Evolutionary conservation across 2,113 vertebrate species (phyloP).

Genomic region (Macrotus californicus): DNA sequence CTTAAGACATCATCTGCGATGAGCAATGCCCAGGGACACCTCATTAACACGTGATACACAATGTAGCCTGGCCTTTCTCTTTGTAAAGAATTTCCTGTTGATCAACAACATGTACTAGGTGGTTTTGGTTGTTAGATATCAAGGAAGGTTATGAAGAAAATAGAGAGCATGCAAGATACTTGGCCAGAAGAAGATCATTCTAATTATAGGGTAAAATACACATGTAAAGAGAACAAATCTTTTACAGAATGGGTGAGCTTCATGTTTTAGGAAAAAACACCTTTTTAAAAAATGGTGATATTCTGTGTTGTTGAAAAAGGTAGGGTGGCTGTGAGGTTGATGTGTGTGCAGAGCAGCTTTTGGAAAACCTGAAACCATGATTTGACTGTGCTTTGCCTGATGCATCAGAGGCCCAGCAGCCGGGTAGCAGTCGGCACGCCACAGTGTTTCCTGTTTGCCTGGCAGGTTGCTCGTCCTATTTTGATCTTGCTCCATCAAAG

Average conservation of each 20-base stretch:
- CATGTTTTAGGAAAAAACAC: not conserved
- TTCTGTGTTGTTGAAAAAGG: not conserved
- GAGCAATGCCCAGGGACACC: not conserved
- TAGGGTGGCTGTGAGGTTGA: not conserved
- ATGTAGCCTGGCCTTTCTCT: not conserved
- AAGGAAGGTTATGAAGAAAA: slow-evolving; percentile 1
- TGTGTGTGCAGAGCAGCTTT: not conserved
- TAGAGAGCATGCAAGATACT: not conserved
- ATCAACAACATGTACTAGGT: not conserved
- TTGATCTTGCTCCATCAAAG: slow-evolving; percentile 45
- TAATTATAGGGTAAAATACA: not conserved
- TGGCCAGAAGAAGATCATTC: not conserved
- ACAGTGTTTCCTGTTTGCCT: slow-evolving; percentile 54
- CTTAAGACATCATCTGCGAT: not conserved
- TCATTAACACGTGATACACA: not conserved
- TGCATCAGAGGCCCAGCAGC: not conserved
- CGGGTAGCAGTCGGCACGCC: not conserved
- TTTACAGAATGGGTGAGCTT: not conserved
- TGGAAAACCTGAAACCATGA: slow-evolving; percentile 26
- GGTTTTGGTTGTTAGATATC: not conserved
- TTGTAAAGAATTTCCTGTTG: not conserved
- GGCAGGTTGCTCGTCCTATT: slow-evolving; percentile 4
- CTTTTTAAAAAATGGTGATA: not conserved
- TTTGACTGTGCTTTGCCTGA: slow-evolving; percentile 17
- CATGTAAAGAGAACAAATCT: not conserved